A percentile compares a stretch with the other conserved stretches of the same genome.
Evolutionary conservation across 2,113 vertebrate species (phyloP).

Genomic region (Chitala chitala): DNA sequence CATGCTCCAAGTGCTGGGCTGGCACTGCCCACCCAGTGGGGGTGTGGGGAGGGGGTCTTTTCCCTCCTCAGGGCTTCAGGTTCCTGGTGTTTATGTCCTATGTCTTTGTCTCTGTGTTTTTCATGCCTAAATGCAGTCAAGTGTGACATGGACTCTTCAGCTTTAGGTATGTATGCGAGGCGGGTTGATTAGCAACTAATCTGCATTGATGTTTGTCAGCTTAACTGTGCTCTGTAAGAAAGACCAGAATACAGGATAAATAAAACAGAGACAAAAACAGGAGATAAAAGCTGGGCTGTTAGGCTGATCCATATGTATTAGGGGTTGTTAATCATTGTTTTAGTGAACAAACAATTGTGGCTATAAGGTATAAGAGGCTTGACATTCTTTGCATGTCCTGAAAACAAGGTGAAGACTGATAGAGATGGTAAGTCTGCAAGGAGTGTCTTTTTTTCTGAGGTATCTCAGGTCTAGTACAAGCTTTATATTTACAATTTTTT

Average conservation of each 20-base stretch:
- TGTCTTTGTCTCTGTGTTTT: conserved; percentile 68
- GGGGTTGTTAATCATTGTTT: conserved; percentile 70
- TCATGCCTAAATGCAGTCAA: conserved; percentile 71
- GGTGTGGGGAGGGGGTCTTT: conserved; percentile 76
- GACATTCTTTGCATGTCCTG: conserved; percentile 44
- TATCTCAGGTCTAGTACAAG: too few species aligned
- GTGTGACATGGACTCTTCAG: conserved; percentile 74
- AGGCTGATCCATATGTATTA: conserved; percentile 51
- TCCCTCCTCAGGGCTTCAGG: conserved; percentile 70
- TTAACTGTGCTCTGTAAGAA: conserved; percentile 69
- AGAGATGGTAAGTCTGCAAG: too few species aligned
- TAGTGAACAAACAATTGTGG: conserved; percentile 62
- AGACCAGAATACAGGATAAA: conserved; percentile 46
- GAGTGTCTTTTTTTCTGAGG: too few species aligned
- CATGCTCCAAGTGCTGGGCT: conserved; percentile 67
- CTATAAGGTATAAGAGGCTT: conserved; percentile 60
- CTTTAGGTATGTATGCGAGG: conserved; percentile 61
- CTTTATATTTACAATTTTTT: too few species aligned
- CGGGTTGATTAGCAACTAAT: conserved; percentile 58
- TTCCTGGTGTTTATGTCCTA: conserved; percentile 61
- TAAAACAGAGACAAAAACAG: conserved; percentile 39
- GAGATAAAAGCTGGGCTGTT: conserved; percentile 60
- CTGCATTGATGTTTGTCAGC: conserved; percentile 64
- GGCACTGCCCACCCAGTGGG: conserved; percentile 74
- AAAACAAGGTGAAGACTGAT: neutral